Evolutionary conservation across 2,113 vertebrate species (phyloP).

Genomic region (Prionailurus viverrinus): DNA sequence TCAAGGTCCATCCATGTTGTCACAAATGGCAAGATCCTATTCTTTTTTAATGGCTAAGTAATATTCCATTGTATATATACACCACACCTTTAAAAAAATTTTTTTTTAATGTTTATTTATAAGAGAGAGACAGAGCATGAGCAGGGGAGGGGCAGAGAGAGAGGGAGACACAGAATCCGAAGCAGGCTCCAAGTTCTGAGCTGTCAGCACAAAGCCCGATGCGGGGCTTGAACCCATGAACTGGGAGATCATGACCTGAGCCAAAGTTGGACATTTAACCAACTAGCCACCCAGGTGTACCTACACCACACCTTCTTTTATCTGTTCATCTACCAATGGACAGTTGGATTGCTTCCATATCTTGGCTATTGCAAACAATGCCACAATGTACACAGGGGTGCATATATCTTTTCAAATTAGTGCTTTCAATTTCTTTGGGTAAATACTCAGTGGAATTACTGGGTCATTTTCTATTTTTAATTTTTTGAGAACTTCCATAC

Average conservation of each 20-base stretch:
- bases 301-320: background rate
- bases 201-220: too few relatives aligned
- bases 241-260: too few relatives aligned
- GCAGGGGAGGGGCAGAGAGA: too few relatives aligned
- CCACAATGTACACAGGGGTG: background rate
- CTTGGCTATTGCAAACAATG: background rate
- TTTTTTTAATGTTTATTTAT: too few relatives aligned
- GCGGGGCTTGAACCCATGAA: too few relatives aligned
- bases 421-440: background rate
- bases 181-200: too few relatives aligned
- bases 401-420: background rate
- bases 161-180: too few relatives aligned
- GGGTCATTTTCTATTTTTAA: background rate
- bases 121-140: too few relatives aligned
- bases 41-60: background rate
- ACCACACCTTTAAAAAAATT: background rate
- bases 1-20: background rate
- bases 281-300: too few relatives aligned
- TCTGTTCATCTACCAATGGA: background rate
- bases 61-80: background rate
- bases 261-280: too few relatives aligned
- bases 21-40: background rate
- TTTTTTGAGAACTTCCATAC: background rate
- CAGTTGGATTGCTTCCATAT: background rate
- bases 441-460: background rate